These are phyloP conservation scores for Mesocentrotus franciscanus DNA, from an alignment of 53 echinoderm and acorn worm genomes.

Conservation along the genomic window DNA sequence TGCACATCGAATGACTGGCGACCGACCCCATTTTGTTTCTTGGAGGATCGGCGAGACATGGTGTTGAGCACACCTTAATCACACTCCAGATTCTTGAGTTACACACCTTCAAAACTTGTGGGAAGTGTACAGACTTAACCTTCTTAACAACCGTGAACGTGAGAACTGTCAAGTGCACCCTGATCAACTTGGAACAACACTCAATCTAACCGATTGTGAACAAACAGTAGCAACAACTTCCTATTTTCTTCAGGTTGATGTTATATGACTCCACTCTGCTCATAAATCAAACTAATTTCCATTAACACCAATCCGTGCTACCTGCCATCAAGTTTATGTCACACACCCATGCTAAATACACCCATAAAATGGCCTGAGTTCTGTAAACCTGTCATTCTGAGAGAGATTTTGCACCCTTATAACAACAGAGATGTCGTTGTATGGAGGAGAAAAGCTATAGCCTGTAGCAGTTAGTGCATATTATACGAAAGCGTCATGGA, in stretches of 20 bases:
- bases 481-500: constrained; percentile 34
- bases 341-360: constrained; percentile 43
- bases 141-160: not conserved
- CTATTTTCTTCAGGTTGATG: not conserved
- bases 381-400: not conserved
- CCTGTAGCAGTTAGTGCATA: constrained; percentile 15
- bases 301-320: not conserved
- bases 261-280: not conserved
- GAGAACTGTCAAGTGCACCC: not conserved
- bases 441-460: not conserved
- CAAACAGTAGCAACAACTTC: not conserved
- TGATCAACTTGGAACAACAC: not conserved
- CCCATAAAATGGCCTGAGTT: not conserved
- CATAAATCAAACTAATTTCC: constrained; percentile 40
- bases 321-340: not conserved
- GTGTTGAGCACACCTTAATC: not conserved
- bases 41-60: constrained; percentile 33
- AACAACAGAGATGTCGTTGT: not conserved
- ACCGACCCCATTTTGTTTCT: constrained; percentile 19
- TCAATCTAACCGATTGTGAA: not conserved
- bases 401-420: constrained; percentile 20
- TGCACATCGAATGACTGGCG: not conserved
- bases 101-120: not conserved
- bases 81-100: not conserved
- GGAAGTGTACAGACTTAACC: not conserved